Evolutionary conservation across 2,888 invertebrate genomes (phyloP), one percentile per base, ranked within the genome.

Genomic region (Hypena proboscidalis): DNA sequence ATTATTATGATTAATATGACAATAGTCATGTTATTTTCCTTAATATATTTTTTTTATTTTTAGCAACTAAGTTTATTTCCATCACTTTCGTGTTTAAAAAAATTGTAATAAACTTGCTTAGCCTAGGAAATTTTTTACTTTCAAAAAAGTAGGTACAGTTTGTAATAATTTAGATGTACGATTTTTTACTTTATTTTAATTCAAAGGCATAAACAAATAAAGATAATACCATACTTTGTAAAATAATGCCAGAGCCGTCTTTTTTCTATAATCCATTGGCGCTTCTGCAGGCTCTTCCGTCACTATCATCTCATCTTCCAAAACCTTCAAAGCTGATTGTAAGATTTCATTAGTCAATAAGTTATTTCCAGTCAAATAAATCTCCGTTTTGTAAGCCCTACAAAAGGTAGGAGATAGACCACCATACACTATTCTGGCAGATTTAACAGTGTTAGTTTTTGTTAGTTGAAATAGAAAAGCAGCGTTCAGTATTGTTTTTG

Each of bases 401-500:
- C 61, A 57, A 25, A 73, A 81, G 0, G 34, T 51, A 14, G 87
- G 69, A 40, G 85, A 84, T 1, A 94, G 92, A 5, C 92, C 92
- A 5, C 94, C 94, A 58, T 85, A 93, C 0, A 93, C 92, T 9
- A 94, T 84, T 11, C 79, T 79, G 11, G 60, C 33, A 20, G 41
- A 15, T 14, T 35, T 9, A 0, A 67, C 47, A 4, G 4, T 50
- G 4, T 41, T 22, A 2, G 36, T 36, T 15, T 20, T 66, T 35
- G 50, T 34, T 19, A 95, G 61, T 74, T 93, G 91, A 43, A 94
- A 91, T 1, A 93, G 76, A 70, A 95, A 95, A 1, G 94, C 96
- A n/a, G 94, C 95, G 66, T 95, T 95, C 0, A 96, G 93, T 40
- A 94, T 92, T 0, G 95, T 95, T 62, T 94, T 94, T 0, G 95